Evolutionary conservation across 1,140 invertebrate species (phyloP), one percentile per base, ranked within the genome.

Genomic region (Drosophila sechellia): DNA sequence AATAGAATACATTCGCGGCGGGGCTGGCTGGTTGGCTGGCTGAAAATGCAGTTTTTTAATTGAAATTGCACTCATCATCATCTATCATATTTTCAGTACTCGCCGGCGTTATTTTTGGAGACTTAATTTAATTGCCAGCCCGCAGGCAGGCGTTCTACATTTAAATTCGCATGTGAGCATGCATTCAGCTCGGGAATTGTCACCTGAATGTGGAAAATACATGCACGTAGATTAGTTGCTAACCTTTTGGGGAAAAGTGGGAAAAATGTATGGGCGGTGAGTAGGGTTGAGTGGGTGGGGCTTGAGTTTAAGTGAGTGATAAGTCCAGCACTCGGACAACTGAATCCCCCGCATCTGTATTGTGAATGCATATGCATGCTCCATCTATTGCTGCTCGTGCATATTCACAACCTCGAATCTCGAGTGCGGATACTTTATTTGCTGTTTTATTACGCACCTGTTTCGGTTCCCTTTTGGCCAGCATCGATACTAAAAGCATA

Each of bases 11-110:
- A 45, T 22, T 22, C 17, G 6, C 2, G 42, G 13, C 22, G 1
- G 13, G 10, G 10, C 25, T 17, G 15, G n/a, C n/a, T 37, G 35
- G 35, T 8, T 37, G 15, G 39, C n/a, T 37, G 35, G 35, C 35
- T 37, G 10, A 37, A 13, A 13, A 12, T 57, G 46, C 46, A 52
- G 39, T 65, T 71, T 76, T 64, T 65, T 72, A 76, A 76, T 76
- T 76, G 68, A 59, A 72, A 76, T 43, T 57, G 55, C 69, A 68
- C 37, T 46, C 46, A 34, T 58, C 54, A 54, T 71, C 68, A 58
- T 57, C 64, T 42, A 58, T 70, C 54, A 63, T 69, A 57, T 53
- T 31, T 31, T 22, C 49, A 20, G 31, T 5, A 4, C 37, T 11
- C 10, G 12, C 42, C 42, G 12, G 53, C 17, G 53, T 10, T 40